Conservation (phyloP, 2,888 invertebrate genomes). For the Hypena proboscidalis region DNA sequence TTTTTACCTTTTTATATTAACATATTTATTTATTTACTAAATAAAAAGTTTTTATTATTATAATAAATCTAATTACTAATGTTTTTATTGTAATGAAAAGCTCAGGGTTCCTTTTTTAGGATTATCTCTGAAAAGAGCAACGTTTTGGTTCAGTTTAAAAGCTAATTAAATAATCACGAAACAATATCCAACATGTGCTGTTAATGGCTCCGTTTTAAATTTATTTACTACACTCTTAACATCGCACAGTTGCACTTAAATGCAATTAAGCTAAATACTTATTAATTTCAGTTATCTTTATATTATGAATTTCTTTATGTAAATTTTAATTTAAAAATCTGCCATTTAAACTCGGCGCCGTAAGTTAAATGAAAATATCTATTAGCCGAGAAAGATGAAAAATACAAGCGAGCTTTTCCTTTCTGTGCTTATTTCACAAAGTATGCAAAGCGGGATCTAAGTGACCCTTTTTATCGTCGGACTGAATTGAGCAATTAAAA, state of each 20-base stretch:
- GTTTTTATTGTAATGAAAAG: no score
- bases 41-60: no score
- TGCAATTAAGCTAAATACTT: constrained; percentile 49
- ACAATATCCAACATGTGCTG: constrained; percentile 30
- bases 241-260: constrained; percentile 34
- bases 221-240: constrained; percentile 25
- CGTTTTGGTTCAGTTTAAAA: background rate
- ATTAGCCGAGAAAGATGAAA: constrained; percentile 58
- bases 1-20: no score
- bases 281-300: constrained; percentile 58
- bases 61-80: background rate
- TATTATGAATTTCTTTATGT: constrained; percentile 67
- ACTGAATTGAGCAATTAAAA: constrained; percentile 42
- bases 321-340: constrained; percentile 66
- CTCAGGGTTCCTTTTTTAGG: background rate
- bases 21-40: no score
- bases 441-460: constrained; percentile 44
- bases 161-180: constrained; percentile 10
- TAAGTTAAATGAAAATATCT: constrained; percentile 61
- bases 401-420: constrained; percentile 43
- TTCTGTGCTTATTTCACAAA: constrained; percentile 44
- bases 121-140: background rate
- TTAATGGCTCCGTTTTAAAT: constrained; percentile 31
- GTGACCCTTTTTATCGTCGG: constrained; percentile 34
- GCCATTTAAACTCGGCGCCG: constrained; percentile 51